phyloP scores from a whole-genome alignment of 1,140 invertebrate species.

The Bombus picipes region DNA sequence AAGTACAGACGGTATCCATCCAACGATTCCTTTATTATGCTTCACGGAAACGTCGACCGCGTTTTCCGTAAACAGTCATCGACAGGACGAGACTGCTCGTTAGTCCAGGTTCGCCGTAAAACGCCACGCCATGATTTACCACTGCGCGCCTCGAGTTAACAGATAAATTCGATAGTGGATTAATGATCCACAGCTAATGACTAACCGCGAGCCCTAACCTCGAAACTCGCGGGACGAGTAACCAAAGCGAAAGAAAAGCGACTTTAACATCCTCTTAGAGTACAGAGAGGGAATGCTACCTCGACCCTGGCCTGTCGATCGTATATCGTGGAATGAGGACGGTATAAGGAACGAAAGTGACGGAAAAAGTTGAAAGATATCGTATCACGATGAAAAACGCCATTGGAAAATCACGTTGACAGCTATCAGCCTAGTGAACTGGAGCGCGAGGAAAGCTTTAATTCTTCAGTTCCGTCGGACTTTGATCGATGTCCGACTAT shows the following conservation, averaged over 20 bases:
- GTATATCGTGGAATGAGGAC: neutral
- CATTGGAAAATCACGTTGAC: neutral
- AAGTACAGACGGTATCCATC: too few relatives aligned
- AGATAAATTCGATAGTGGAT: slow-evolving; percentile 22
- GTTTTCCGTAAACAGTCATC: neutral
- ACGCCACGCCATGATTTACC: slow-evolving; percentile 12
- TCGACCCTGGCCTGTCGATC: neutral
- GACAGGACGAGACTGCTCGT: neutral
- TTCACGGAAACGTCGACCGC: neutral
- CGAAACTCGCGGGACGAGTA: neutral
- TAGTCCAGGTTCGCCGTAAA: neutral
- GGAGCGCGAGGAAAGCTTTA: slow-evolving; percentile 8
- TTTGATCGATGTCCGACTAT: slow-evolving; percentile 25
- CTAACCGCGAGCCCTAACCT: neutral
- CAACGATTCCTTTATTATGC: neutral
- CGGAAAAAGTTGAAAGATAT: neutral
- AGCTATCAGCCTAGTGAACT: too few relatives aligned
- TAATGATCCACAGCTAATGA: slow-evolving; percentile 23
- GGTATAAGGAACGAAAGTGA: neutral
- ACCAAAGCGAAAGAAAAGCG: neutral
- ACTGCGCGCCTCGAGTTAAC: neutral
- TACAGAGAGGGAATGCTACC: neutral
- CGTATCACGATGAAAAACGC: neutral
- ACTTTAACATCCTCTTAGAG: neutral
- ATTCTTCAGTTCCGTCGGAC: slow-evolving; percentile 1